Percentiles rank a stretch among this genome's conserved stretches.
These are phyloP conservation scores for Aspidoscelis tigris DNA, from an alignment of 2,113 vertebrate genomes.

Conservation along the genomic window DNA sequence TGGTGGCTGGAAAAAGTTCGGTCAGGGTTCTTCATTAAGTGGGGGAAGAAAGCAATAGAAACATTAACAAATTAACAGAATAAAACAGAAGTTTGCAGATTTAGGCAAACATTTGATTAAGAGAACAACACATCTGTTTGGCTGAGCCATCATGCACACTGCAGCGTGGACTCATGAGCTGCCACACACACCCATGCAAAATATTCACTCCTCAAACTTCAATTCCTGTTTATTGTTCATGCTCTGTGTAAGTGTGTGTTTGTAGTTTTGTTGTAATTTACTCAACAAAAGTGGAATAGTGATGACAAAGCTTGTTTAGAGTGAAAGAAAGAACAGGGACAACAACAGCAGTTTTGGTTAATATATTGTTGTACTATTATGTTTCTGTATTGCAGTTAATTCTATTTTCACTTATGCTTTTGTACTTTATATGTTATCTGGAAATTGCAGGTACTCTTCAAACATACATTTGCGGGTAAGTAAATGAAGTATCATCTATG, in stretches of 20 bases:
- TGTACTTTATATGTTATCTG: too few species aligned
- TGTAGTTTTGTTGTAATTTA: too few species aligned
- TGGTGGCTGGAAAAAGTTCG: conserved; percentile 75
- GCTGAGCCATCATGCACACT: conserved; percentile 66
- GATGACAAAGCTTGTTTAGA: too few species aligned
- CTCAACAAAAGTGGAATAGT: too few species aligned
- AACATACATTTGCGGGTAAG: background rate
- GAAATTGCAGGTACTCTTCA: background rate
- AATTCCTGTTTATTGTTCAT: conserved; percentile 74
- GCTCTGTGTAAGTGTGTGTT: conserved; percentile 56
- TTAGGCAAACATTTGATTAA: conserved; percentile 77
- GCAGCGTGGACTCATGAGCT: conserved; percentile 54
- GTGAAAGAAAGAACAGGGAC: too few species aligned
- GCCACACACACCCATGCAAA: conserved; percentile 52
- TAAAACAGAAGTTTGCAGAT: conserved; percentile 72
- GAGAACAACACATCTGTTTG: conserved; percentile 76
- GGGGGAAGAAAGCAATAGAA: conserved; percentile 11
- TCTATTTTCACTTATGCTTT: too few species aligned
- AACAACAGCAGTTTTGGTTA: too few species aligned
- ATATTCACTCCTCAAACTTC: conserved; percentile 70
- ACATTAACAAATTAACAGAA: background rate
- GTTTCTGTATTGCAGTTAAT: too few species aligned
- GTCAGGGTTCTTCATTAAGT: conserved; percentile 83
- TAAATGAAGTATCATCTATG: background rate
- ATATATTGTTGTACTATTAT: conserved; percentile 12